Conservation (phyloP, 2,113 vertebrate genomes). For the Hemichromis elongatus region DNA sequence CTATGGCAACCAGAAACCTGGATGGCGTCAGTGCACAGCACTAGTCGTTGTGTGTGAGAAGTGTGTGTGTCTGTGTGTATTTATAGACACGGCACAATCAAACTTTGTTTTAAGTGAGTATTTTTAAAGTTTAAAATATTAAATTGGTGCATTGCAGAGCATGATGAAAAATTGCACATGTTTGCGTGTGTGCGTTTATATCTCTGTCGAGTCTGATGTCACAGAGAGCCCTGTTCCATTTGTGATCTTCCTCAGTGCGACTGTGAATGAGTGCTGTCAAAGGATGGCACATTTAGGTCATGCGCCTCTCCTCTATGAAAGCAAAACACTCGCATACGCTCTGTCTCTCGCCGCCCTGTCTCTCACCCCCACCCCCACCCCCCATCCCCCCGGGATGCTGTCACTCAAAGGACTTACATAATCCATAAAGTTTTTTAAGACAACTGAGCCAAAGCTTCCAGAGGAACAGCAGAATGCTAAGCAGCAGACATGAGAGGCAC, state of each 20-base stretch:
- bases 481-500: not conserved
- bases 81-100: not conserved
- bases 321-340: not conserved
- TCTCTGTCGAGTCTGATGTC: not conserved
- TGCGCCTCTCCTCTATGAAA: not conserved
- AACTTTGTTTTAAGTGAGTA: not conserved
- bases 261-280: slow-evolving; percentile 29
- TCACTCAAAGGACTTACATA: slow-evolving; percentile 14
- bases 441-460: not conserved
- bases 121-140: not conserved
- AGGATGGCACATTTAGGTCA: slow-evolving; percentile 49
- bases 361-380: not conserved
- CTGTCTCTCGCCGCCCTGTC: not conserved
- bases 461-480: not conserved
- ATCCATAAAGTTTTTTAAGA: slow-evolving; percentile 1
- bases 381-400: not conserved
- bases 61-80: not conserved
- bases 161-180: not conserved
- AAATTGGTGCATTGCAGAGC: not conserved
- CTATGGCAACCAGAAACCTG: slow-evolving; percentile 47
- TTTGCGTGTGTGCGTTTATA: not conserved
- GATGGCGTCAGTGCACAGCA: not conserved
- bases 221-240: not conserved
- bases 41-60: not conserved
- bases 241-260: not conserved